Conservation (phyloP, 2,797 vertebrate genomes). For the Danio tinwini region DNA sequence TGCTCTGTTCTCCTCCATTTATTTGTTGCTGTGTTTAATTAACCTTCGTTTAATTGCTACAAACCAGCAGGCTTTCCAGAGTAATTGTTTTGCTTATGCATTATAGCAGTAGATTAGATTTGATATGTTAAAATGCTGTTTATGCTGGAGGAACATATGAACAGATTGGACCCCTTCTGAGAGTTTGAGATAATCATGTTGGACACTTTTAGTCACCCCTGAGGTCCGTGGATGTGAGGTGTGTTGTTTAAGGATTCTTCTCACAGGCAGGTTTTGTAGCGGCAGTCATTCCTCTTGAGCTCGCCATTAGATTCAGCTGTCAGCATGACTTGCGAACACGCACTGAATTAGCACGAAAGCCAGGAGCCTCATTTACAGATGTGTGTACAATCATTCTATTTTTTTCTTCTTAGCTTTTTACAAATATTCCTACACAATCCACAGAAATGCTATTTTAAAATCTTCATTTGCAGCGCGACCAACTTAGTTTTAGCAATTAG, state of each 20-base stretch:
- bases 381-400: conserved; percentile 4
- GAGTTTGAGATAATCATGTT: conserved; percentile 47
- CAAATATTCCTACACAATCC: conserved; percentile 6
- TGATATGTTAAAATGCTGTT: conserved; percentile 41
- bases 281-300: conserved; percentile 28
- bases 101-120: conserved; percentile 41
- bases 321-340: conserved; percentile 17
- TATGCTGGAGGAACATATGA: conserved; percentile 39
- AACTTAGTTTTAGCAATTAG: neutral
- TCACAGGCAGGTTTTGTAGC: conserved; percentile 25
- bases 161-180: conserved; percentile 47
- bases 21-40: conserved; percentile 40
- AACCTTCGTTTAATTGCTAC: conserved; percentile 35
- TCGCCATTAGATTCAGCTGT: conserved; percentile 14
- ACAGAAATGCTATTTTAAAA: neutral
- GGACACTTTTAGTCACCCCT: conserved; percentile 46
- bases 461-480: neutral
- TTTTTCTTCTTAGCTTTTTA: neutral
- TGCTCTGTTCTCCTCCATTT: neutral
- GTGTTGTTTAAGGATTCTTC: conserved; percentile 40
- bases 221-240: conserved; percentile 31
- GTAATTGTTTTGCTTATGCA: conserved; percentile 41
- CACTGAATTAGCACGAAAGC: neutral
- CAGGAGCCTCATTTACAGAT: conserved; percentile 23
- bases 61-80: conserved; percentile 26